Evolutionary conservation across 2,888 invertebrate species (phyloP), one percentile per base, ranked within the genome.

Genomic region (Deroplatys truncata): DNA sequence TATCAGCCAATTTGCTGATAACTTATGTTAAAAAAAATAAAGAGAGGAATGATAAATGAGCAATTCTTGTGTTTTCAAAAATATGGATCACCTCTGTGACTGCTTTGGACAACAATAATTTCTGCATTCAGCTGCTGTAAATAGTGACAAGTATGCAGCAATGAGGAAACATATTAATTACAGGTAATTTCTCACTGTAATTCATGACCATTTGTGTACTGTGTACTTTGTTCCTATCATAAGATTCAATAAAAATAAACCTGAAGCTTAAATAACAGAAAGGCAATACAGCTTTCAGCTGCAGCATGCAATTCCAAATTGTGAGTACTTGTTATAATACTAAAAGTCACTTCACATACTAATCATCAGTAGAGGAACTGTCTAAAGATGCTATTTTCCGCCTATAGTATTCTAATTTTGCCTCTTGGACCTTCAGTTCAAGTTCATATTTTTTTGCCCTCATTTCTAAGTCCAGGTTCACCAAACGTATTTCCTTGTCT

Each of bases 281-380:
- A 72, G 0, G 16, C 56, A 56, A 5, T 43, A 43, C 35, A 25
- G 25, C 56, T 72, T 20, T 72, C 2, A 72, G 56, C 20, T 72
- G 16, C 3, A 72, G 10, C 56, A 72, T 72, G 56, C 56, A 72
- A 72, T 72, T 25, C 25, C 56, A 72, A 72, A 20, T 72, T 72
- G 20, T 72, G 16, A 72, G 7, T 25, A 72, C 20, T 72, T 72
- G 20, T 56, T 72, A 72, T 72, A 92, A 93, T 83, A 28, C 13
- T 8, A 72, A 43, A n/a, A 28, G 29, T 16, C 35, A 43, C 43
- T 85, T 2, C 85, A 85, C 29, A 85, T 85, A 43, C 29, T 85
- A 43, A 35, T 88, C 49, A 8, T 88, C 56, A 20, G 20, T 72
- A 25, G 56, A 72, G 3, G 56, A 72, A 72, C 56, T 72, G 35